Evolutionary conservation across 2,113 vertebrate species (phyloP).

Genomic region (Onychorhynchus coronatus): DNA sequence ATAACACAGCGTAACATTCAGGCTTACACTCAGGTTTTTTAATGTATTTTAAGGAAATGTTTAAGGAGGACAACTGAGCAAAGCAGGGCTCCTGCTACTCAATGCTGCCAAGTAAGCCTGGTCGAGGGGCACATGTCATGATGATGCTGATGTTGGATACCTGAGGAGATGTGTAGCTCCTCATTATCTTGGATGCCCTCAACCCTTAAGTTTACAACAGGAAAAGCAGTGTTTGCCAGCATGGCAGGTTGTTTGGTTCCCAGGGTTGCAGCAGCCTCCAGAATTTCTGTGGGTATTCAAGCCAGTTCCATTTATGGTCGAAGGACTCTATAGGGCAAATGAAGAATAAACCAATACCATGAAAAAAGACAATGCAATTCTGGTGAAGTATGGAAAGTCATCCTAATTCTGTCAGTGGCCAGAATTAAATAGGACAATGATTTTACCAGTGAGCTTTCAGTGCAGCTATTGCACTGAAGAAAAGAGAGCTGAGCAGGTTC

Average conservation of each 20-base stretch:
- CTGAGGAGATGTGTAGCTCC: not conserved
- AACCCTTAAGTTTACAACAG: not conserved
- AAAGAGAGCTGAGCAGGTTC: not conserved
- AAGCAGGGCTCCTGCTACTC: not conserved
- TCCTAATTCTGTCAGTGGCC: not conserved
- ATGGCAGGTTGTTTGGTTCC: not conserved
- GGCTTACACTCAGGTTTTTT: no score
- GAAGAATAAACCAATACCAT: not conserved
- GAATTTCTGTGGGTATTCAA: not conserved
- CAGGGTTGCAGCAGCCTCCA: not conserved
- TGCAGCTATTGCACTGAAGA: not conserved
- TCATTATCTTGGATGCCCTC: not conserved
- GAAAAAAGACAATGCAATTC: not conserved
- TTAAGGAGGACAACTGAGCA: not conserved
- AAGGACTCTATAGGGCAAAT: not conserved
- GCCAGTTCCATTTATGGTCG: not conserved
- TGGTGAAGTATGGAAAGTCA: not conserved
- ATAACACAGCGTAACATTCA: no score
- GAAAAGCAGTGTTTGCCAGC: not conserved
- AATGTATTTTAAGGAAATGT: not conserved
- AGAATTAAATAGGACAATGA: not conserved
- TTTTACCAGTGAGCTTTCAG: not conserved
- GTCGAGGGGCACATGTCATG: not conserved
- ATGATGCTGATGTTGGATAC: not conserved
- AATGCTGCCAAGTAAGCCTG: not conserved